These are phyloP conservation scores for Numenius phaeopus DNA, from an alignment of 2,797 vertebrate species.

Conservation along the genomic window DNA sequence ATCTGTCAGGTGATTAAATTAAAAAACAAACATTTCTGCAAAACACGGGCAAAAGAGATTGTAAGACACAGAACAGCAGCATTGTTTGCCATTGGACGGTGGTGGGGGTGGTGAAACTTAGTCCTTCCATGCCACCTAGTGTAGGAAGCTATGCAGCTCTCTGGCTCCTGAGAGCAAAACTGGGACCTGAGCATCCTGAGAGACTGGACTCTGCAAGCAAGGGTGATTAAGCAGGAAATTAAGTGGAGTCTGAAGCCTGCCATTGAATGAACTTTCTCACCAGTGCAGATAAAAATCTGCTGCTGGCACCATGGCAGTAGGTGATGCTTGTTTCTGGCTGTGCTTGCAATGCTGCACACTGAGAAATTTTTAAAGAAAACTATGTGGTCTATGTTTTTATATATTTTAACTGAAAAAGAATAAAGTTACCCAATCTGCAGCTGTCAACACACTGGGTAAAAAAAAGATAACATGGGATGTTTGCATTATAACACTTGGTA, in stretches of 20 bases:
- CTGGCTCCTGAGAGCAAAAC: not conserved
- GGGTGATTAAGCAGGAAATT: not conserved
- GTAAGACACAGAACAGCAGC: not conserved
- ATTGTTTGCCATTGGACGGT: not conserved
- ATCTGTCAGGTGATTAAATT: not conserved
- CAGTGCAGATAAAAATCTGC: not conserved
- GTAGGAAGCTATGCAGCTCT: conserved; percentile 61
- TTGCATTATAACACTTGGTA: conserved; percentile 23
- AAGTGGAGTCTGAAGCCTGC: not conserved
- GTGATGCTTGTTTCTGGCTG: not conserved
- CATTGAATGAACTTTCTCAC: not conserved
- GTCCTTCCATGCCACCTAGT: conserved; percentile 80
- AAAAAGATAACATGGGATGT: not conserved
- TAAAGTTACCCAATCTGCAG: not conserved
- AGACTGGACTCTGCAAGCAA: not conserved
- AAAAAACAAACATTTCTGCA: not conserved
- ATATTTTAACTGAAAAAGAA: not conserved
- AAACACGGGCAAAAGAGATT: not conserved
- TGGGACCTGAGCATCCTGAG: not conserved
- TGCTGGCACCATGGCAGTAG: not conserved
- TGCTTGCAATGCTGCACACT: not conserved
- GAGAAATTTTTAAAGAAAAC: not conserved
- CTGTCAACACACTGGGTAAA: not conserved
- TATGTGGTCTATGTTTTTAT: not conserved
- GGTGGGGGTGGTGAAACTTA: conserved; percentile 23